Conservation (phyloP, 1,140 invertebrate genomes). For the Ceratosolen fusciceps region DNA sequence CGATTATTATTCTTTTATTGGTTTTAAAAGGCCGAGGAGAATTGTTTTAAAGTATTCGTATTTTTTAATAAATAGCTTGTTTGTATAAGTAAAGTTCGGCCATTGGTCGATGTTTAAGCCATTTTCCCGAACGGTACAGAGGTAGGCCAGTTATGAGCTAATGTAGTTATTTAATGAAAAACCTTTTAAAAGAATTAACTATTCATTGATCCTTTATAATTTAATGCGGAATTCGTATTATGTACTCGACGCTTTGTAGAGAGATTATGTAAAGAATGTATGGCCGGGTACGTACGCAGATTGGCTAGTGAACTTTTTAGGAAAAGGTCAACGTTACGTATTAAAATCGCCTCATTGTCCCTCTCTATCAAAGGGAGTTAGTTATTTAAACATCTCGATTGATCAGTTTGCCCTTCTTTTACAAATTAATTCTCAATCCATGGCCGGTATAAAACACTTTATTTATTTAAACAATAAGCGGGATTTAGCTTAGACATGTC, state of each 20-base stretch:
- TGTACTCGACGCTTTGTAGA: constrained; percentile 32
- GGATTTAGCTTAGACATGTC: no score
- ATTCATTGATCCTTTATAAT: constrained; percentile 41
- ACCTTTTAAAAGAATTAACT: constrained; percentile 47
- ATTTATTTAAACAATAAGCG: no score
- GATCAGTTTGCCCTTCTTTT: background rate
- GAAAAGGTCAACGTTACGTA: constrained; percentile 31
- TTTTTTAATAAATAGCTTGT: background rate
- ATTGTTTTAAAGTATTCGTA: background rate
- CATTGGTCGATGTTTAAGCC: no score
- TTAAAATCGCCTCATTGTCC: constrained; percentile 36
- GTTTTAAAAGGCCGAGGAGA: background rate
- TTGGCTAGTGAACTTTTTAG: constrained; percentile 10
- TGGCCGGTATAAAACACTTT: background rate
- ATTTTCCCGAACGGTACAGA: no score
- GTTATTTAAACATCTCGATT: constrained; percentile 7
- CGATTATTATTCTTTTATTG: no score
- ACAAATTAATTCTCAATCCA: background rate
- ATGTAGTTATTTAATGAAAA: no score
- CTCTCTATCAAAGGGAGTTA: background rate
- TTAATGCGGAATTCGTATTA: constrained; percentile 37
- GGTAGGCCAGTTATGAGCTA: background rate
- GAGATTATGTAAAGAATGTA: constrained; percentile 43
- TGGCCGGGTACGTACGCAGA: constrained; percentile 7
- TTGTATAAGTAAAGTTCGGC: background rate